Base-by-base conservation (phyloP, 2,888 invertebrate species). In the Agrilus cyanescens region DNA sequence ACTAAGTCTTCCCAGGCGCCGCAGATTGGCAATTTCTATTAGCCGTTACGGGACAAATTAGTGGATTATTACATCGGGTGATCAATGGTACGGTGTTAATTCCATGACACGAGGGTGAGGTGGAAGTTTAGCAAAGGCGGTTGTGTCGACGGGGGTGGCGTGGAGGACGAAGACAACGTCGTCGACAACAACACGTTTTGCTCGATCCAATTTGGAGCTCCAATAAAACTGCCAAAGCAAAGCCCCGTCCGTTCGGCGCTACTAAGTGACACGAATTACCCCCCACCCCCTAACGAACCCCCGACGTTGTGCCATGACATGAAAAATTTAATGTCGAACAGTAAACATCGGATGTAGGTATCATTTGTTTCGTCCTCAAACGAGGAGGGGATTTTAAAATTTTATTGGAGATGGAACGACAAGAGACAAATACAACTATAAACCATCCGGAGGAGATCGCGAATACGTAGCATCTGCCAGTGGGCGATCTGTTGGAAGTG, bases 221-320 rank as follows among this genome's bases (percentile, higher is more conserved):
- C 67, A 68, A 67, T 67, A 67, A 66, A 67, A 67, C 66, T 66
- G 67, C 66, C 66, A 67, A 59, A 55, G 61, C 59, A 66, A 67
- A 66, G 65, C 66, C 63, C 61, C 62, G 65, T 65, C 25, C 25
- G 25, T 25, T 25, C 67, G 67, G 66, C 66, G 65, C 60, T 62
- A 65, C 63, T 66, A 67, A 67, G 67, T 67, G 68, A 68, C 68
- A 63, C 66, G 68, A 67, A 67, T 67, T 68, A 67, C 66, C 66
- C 64, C 51, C 47, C 54, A 57, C 50, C 52, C 41, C 47, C 25
- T 25, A 25, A 25, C 25, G 25, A 25, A 25, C 56, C 58, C 53
- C 49, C 55, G 50, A 46, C 43, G 50, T 42, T 45, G 45, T 46
- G 49, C 52, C 55, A 57, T 59, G 61, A 62, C 63, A 63, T 63